Percentiles rank a stretch among this genome's conserved stretches.
These are phyloP conservation scores for Calephelis perditalis DNA, from an alignment of 2,888 invertebrate species.

Conservation along the genomic window DNA sequence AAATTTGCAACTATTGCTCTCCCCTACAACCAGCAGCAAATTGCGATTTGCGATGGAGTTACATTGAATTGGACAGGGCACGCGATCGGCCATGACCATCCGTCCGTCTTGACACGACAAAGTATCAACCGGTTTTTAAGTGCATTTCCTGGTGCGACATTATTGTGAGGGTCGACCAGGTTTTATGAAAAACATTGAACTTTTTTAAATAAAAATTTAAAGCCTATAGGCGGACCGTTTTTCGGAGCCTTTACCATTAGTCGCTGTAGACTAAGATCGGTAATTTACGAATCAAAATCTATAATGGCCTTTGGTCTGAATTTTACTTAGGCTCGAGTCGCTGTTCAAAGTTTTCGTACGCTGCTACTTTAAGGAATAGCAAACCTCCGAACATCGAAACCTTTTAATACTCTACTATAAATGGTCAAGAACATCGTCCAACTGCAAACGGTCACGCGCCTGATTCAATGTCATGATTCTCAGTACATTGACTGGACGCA, in stretches of 20 bases:
- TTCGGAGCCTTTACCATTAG: too few species aligned
- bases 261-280: too few species aligned
- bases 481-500: conserved; percentile 19
- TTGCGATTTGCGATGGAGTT: conserved; percentile 12
- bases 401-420: background rate
- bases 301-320: too few species aligned
- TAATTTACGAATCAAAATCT: too few species aligned
- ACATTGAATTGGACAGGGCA: conserved; percentile 31
- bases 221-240: too few species aligned
- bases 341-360: too few species aligned
- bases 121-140: conserved; percentile 22
- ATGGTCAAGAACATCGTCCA: conserved; percentile 3
- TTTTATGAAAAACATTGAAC: too few species aligned
- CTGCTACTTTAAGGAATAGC: too few species aligned
- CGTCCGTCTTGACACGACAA: conserved; percentile 13
- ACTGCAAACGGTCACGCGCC: background rate
- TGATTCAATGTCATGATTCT: conserved; percentile 23
- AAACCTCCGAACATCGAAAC: too few species aligned
- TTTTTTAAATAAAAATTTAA: too few species aligned
- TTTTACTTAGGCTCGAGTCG: too few species aligned
- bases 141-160: conserved; percentile 1
- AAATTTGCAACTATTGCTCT: conserved; percentile 4
- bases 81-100: conserved; percentile 41
- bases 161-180: background rate
- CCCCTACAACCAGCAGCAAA: conserved; percentile 9